phyloP scores from a whole-genome alignment of 2,113 vertebrate genomes.

The Elephantulus edwardii region DNA sequence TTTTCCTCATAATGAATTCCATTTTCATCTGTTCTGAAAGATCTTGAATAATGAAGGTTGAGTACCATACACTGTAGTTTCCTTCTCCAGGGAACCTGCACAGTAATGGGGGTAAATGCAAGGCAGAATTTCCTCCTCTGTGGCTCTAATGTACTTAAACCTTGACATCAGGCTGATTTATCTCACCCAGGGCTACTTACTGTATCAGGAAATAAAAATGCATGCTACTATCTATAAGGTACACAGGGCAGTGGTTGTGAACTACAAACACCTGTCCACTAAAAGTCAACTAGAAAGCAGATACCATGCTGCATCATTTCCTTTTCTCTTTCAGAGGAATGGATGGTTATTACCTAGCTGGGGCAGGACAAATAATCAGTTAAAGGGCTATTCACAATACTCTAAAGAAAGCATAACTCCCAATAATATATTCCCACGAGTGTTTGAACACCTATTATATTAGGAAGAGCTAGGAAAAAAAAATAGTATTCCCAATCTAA shows the following conservation, averaged over 20 bases:
- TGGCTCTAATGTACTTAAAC: not conserved
- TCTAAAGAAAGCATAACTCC: not conserved
- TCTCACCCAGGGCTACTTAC: slow-evolving; percentile 41
- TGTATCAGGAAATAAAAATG: slow-evolving; percentile 45
- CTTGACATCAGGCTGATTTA: slow-evolving; percentile 20
- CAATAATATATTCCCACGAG: not conserved
- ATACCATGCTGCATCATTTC: not conserved
- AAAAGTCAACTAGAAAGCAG: not conserved
- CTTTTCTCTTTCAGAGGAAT: not conserved
- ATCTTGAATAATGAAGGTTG: not conserved
- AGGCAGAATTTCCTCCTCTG: not conserved
- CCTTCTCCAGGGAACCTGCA: not conserved
- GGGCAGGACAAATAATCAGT: slow-evolving; percentile 13
- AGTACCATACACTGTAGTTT: not conserved
- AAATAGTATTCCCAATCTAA: not conserved
- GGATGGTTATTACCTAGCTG: not conserved
- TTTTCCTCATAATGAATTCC: slow-evolving; percentile 14
- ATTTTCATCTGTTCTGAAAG: not conserved
- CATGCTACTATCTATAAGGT: not conserved
- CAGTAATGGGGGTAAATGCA: not conserved
- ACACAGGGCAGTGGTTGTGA: not conserved
- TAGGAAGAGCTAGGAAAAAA: not conserved
- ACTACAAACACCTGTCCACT: slow-evolving; percentile 5
- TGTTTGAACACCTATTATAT: not conserved
- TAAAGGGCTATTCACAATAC: not conserved